These are phyloP conservation scores for Drosophila phalerata DNA, from an alignment of 2,888 invertebrate genomes.

Conservation along the genomic window DNA sequence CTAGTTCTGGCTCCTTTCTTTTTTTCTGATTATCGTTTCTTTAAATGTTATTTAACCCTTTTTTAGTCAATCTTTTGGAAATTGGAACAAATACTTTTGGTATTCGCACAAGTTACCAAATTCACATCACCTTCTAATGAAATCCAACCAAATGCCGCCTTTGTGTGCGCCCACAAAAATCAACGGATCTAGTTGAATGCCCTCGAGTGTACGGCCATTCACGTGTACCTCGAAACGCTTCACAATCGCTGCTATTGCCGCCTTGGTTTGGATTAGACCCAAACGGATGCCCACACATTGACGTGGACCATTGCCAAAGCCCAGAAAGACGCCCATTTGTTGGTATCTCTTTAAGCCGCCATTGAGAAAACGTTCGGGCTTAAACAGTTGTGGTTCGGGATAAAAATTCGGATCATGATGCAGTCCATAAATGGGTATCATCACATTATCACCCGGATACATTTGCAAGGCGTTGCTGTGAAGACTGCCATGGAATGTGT, in stretches of 20 bases:
- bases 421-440: constrained; percentile 80
- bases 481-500: constrained; percentile 68
- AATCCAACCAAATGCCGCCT: constrained; percentile 83
- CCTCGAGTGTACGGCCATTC: constrained; percentile 67
- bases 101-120: neutral
- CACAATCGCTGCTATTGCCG: constrained; percentile 76
- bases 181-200: constrained; percentile 73
- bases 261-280: constrained; percentile 79
- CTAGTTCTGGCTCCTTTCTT: too few species aligned
- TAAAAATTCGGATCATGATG: constrained; percentile 82
- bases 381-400: constrained; percentile 76
- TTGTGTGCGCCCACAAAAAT: constrained; percentile 75
- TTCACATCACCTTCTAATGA: constrained; percentile 36
- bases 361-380: constrained; percentile 83
- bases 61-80: neutral
- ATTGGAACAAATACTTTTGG: neutral
- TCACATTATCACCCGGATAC: constrained; percentile 68
- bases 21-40: too few species aligned
- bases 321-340: constrained; percentile 82
- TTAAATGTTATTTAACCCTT: neutral
- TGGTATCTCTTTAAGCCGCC: constrained; percentile 77
- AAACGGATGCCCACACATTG: constrained; percentile 83
- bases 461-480: constrained; percentile 65
- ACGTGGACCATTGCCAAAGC: constrained; percentile 85
- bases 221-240: constrained; percentile 68